Evolutionary conservation across 2,113 vertebrate genomes (phyloP).

Genomic region (Tychaedon coryphoeus): DNA sequence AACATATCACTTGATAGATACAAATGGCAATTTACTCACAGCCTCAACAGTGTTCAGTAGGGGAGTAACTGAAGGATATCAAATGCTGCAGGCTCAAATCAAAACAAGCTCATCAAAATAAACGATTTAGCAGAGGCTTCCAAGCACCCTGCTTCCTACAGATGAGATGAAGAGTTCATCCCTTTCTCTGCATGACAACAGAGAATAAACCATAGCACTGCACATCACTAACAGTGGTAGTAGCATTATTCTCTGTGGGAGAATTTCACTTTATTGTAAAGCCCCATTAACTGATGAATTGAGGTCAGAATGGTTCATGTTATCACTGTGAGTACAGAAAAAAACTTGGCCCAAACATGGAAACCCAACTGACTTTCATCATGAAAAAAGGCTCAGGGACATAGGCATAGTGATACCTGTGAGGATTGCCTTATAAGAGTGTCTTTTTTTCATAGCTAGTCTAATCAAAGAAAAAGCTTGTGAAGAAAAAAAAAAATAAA

Average conservation of each 20-base stretch:
- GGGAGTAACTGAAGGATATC: conserved; percentile 10
- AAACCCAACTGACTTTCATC: not conserved
- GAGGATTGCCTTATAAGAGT: not conserved
- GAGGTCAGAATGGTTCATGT: conserved; percentile 12
- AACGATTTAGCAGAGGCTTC: conserved; percentile 24
- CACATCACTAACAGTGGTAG: not conserved
- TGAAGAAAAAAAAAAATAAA: not conserved
- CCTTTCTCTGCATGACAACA: conserved; percentile 39
- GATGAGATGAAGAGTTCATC: conserved; percentile 44
- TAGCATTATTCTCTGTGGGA: conserved; percentile 36
- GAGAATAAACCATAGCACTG: not conserved
- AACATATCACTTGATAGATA: not conserved
- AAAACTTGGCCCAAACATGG: not conserved
- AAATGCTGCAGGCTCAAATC: conserved; percentile 11
- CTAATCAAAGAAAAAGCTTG: not conserved
- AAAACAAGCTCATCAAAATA: conserved; percentile 38
- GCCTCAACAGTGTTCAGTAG: not conserved
- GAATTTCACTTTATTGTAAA: conserved; percentile 23
- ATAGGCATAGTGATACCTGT: not conserved
- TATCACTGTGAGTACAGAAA: conserved; percentile 11
- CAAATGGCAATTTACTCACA: conserved; percentile 1
- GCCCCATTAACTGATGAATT: conserved; percentile 36
- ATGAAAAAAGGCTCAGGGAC: not conserved
- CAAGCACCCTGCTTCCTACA: conserved; percentile 17
- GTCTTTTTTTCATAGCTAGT: not conserved